A percentile compares a stretch with the other conserved stretches of the same genome.
Evolutionary conservation across 1,140 invertebrate species (phyloP).

Genomic region (Anoplophora glabripennis): DNA sequence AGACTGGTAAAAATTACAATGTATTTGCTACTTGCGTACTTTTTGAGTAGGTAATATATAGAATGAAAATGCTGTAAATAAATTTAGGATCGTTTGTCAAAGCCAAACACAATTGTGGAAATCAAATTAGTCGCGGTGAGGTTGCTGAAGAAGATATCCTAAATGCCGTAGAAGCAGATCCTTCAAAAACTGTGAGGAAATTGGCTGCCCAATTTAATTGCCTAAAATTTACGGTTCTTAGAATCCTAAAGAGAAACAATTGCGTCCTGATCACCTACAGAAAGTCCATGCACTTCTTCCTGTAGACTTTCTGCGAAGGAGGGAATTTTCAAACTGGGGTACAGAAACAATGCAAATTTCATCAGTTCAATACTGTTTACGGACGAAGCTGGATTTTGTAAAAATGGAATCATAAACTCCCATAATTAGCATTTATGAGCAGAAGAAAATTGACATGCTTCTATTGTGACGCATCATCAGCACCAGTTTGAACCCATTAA

Average conservation of each 20-base stretch:
- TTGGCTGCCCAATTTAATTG: too few species aligned
- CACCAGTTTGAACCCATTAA: not conserved
- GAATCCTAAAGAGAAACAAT: not conserved
- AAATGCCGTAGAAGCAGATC: conserved; percentile 9
- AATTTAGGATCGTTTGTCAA: too few species aligned
- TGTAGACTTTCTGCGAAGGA: conserved; percentile 9
- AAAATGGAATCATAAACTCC: conserved; percentile 2
- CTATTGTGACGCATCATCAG: not conserved
- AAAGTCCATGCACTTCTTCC: conserved; percentile 9
- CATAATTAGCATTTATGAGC: conserved; percentile 6
- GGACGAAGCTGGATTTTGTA: conserved; percentile 1
- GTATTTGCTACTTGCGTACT: too few species aligned
- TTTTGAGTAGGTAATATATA: too few species aligned
- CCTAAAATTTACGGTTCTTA: too few species aligned
- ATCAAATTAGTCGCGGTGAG: conserved; percentile 7
- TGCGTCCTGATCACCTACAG: not conserved
- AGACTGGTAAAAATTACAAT: too few species aligned
- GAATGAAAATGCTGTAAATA: too few species aligned
- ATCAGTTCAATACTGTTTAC: not conserved
- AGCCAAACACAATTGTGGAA: conserved; percentile 10
- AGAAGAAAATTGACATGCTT: not conserved
- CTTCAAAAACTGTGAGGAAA: not conserved
- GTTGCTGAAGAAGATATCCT: conserved; percentile 9
- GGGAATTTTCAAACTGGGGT: conserved; percentile 4
- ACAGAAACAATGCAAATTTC: conserved; percentile 9